A percentile compares a stretch with the other conserved stretches of the same genome.
Conservation (phyloP, 2,888 invertebrate species). For the Hirtodrosophila confusa region DNA sequence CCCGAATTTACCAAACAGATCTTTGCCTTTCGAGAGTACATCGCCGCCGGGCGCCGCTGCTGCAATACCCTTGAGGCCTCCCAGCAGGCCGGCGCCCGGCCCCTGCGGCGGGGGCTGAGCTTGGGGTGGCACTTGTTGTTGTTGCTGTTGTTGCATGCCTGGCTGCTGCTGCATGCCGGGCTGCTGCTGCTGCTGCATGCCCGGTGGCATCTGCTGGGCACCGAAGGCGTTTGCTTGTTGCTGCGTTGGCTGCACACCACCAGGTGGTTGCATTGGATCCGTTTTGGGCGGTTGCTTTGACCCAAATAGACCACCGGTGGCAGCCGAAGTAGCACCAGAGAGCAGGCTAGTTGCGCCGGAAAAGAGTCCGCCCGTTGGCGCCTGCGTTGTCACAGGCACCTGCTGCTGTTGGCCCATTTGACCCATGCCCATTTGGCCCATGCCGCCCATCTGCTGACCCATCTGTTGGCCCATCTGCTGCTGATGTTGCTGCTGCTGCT, state of each 20-base stretch:
- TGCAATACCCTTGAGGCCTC: constrained; percentile 95
- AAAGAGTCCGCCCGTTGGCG: constrained; percentile 83
- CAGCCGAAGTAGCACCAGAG: constrained; percentile 85
- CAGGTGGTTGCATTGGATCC: constrained; percentile 85
- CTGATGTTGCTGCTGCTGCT: constrained; percentile 70
- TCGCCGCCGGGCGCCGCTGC: constrained; percentile 94
- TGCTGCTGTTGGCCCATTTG: constrained; percentile 81
- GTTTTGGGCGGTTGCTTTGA: constrained; percentile 84
- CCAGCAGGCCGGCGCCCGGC: constrained; percentile 93
- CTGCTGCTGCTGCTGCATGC: constrained; percentile 80
- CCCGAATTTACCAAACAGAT: constrained; percentile 92
- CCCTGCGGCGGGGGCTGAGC: constrained; percentile 83
- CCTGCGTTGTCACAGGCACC: constrained; percentile 82
- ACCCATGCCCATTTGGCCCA: constrained; percentile 54
- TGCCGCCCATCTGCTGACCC: constrained; percentile 51
- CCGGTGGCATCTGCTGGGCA: constrained; percentile 76
- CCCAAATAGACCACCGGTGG: constrained; percentile 84
- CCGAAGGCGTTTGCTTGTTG: constrained; percentile 82
- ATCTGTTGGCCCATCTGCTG: constrained; percentile 48
- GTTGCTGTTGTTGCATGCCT: constrained; percentile 69
- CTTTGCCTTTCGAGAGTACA: constrained; percentile 96
- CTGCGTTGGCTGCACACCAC: constrained; percentile 83
- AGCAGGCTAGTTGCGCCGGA: constrained; percentile 84
- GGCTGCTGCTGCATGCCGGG: constrained; percentile 52
- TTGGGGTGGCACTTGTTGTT: constrained; percentile 85